Evolutionary conservation across 2,888 invertebrate genomes (phyloP).

Genomic region (Belgica antarctica): DNA sequence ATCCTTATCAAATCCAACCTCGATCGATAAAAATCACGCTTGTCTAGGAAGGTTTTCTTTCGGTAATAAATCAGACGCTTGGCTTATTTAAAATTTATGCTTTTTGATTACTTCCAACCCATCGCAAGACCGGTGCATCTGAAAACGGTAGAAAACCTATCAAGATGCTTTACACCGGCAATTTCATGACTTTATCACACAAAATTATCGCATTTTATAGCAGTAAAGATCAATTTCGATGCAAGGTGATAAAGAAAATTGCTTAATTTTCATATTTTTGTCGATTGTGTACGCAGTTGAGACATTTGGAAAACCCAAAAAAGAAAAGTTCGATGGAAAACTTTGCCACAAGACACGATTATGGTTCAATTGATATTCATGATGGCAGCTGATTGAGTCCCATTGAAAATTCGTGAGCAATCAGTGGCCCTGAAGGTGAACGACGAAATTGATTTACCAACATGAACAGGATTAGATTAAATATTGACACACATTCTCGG

Average conservation of each 20-base stretch:
- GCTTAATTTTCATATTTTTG: no score
- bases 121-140: no score
- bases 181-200: no score
- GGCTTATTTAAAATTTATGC: constrained; percentile 28
- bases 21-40: no score
- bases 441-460: constrained; percentile 31
- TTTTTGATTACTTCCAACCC: not conserved
- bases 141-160: no score
- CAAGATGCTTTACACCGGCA: no score
- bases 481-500: constrained; percentile 25
- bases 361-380: constrained; percentile 44
- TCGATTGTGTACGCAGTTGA: no score
- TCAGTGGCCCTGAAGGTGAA: constrained; percentile 33
- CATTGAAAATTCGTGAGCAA: constrained; percentile 40
- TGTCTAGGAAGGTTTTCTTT: constrained; percentile 1
- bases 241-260: no score
- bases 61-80: constrained; percentile 14
- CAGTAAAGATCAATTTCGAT: no score
- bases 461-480: constrained; percentile 24
- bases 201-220: no score
- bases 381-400: constrained; percentile 43
- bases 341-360: constrained; percentile 38
- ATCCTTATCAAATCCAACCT: no score
- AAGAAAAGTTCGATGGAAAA: constrained; percentile 1
- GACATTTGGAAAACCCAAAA: not conserved